Base-by-base conservation (phyloP, 2,113 vertebrate species). In the Rafetus swinhoei region DNA sequence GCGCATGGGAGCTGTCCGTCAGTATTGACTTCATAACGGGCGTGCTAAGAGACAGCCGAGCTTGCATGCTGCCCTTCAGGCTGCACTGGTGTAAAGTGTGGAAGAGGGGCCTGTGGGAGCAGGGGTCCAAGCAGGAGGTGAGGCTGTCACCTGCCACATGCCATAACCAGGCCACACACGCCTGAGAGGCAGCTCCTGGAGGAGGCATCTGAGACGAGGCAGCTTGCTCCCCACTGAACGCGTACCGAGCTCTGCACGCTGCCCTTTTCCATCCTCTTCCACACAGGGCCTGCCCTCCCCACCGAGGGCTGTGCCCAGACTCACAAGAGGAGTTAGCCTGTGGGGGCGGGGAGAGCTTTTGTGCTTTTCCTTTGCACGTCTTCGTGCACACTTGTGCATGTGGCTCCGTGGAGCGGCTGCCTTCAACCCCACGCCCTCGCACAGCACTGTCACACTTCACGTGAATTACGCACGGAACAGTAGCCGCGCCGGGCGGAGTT, bases 51-150 rank as follows among this genome's bases (percentile, higher is more conserved):
- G 6, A 3, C 0, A 13, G 87, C 13, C 81, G 86, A 16, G 65
- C n/a, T 24, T 35, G 0, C 0, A 4, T 29, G 55, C 32, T 88
- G 53, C 35, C 88, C 77, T 16, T 10, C 65, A n/a, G 0, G 6
- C 24, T 9, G n/a, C 0, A 0, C 35, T 52, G 21, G 6, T 10
- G 69, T 56, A 56, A 19, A 53, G 88, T 72, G 9, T 3, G 72
- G 21, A 39, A 32, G 10, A 45, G 35, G 5, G 45, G 50, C 15
- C n/a, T 57, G n/a, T 55, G 15, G 13, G 54, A n/a, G 24, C 13
- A 15, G n/a, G n/a, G 45, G 35, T 16, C 35, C 35, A 45, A 6
- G n/a, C 65, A 72, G 7, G 16, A 45, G 10, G 24, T 24, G 5
- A 25, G 74, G 35, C 22, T 76, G 22, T 45, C 74, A 24, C 50